Base-by-base conservation (phyloP, 2,888 invertebrate species). In the Tryphoninae sp. region DNA sequence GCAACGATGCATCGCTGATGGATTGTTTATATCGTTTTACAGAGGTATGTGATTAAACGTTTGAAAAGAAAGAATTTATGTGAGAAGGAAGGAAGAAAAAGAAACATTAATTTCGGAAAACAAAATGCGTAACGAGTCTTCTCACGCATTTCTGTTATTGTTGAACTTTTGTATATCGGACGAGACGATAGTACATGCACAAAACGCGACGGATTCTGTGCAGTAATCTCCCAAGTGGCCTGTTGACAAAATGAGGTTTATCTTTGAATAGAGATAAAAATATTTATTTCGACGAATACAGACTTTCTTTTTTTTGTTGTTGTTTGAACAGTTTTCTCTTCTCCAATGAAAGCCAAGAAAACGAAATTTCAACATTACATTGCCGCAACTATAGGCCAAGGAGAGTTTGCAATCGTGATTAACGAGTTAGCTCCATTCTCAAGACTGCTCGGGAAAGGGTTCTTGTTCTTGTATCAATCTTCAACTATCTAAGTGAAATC, bases 271-370 rank as follows among this genome's bases (percentile, higher is more conserved):
- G 80, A 84, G 84, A 85, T 85, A 85, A 85, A 85, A 85, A 85
- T 85, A 85, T 85, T 85, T 85, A 85, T 84, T 84, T 83, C 71
- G 67, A 85, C 76, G 84, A 76, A 81, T 84, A 81, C 81, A 84
- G 71, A 83, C 73, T 84, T 71, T 61, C 67, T 67, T 11, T 42
- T 69, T 69, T 55, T 69, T 49, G 45, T 53, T 53, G 16, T 67
- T n/a, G n/a, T 76, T 76, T 58, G 42, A 75, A 75, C 75, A 75
- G 75, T 75, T 75, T 58, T 16, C 55, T 22, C 53, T 72, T 33
- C 26, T 59, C 49, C 65, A 16, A 16, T 51, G 64, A 68, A 33
- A 81, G 40, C 58, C 58, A 40, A 72, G 55, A 42, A 59, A 71
- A 65, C 13, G 33, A 62, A 65, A 59, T 68, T 72, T 72, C 53